Conservation (phyloP, 2,888 invertebrate genomes). For the Drosophila merina region DNA sequence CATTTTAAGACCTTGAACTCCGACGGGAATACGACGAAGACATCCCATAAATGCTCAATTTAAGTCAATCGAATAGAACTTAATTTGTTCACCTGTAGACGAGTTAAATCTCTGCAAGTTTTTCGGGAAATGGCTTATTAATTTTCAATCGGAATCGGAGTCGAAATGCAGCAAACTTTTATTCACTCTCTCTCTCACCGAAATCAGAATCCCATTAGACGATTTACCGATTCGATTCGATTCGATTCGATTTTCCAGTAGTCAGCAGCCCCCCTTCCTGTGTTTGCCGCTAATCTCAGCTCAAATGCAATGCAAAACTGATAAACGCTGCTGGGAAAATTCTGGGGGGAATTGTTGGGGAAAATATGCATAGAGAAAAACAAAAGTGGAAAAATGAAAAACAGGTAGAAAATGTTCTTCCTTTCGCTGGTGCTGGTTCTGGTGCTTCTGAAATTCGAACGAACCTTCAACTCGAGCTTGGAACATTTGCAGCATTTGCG, state of each 20-base stretch:
- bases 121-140: conserved; percentile 49
- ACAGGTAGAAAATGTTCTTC: conserved; percentile 52
- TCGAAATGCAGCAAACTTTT: conserved; percentile 10
- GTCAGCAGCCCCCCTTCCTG: conserved; percentile 33
- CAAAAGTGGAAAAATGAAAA: conserved; percentile 56
- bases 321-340: conserved; percentile 38
- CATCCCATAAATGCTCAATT: not conserved
- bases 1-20: conserved; percentile 1
- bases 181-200: conserved; percentile 2
- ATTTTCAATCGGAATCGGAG: conserved; percentile 61
- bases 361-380: conserved; percentile 47
- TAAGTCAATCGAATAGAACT: conserved; percentile 1
- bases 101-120: not conserved
- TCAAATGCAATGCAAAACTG: conserved; percentile 69
- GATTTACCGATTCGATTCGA: conserved; percentile 52
- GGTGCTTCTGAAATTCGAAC: conserved; percentile 29
- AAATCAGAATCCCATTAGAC: conserved; percentile 66
- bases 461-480: conserved; percentile 68
- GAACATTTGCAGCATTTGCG: conserved; percentile 63
- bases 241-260: conserved; percentile 9
- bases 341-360: conserved; percentile 6
- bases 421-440: conserved; percentile 20
- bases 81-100: not conserved
- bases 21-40: not conserved
- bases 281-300: conserved; percentile 68